These are phyloP conservation scores for Pluvialis apricaria DNA, from an alignment of 2,113 vertebrate species.

Conservation along the genomic window DNA sequence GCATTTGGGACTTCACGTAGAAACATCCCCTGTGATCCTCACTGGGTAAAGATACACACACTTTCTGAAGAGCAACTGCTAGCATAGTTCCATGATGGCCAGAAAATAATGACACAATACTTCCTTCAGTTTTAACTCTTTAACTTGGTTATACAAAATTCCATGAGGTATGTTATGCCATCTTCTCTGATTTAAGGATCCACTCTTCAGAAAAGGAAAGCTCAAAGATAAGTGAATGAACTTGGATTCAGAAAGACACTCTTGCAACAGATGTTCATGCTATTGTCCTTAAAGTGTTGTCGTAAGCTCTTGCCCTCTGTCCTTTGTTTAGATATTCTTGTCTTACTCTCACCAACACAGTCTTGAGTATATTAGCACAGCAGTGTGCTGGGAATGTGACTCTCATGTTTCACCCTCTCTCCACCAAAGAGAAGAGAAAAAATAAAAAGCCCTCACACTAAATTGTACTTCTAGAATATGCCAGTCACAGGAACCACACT, in stretches of 20 bases:
- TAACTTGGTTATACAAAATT: neutral
- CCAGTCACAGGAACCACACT: neutral
- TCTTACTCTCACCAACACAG: neutral
- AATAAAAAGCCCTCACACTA: neutral
- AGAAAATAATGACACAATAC: neutral
- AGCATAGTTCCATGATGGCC: rapidly evolving
- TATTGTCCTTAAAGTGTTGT: neutral
- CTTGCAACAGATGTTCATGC: neutral
- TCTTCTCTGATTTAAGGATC: neutral
- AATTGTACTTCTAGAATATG: neutral
- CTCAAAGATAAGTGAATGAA: neutral
- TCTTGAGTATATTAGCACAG: neutral
- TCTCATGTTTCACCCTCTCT: neutral
- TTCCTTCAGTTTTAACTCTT: neutral
- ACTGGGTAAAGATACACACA: neutral
- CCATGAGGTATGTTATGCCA: neutral
- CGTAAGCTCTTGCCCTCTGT: neutral
- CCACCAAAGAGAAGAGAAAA: neutral
- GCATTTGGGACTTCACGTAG: neutral
- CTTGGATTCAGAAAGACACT: neutral
- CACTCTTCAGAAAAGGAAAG: neutral
- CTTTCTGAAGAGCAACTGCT: neutral
- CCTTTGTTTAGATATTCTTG: neutral
- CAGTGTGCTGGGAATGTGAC: neutral
- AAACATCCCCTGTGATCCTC: neutral